Evolutionary conservation across 2,797 vertebrate species (phyloP).

Genomic region (Bufotes viridis): DNA sequence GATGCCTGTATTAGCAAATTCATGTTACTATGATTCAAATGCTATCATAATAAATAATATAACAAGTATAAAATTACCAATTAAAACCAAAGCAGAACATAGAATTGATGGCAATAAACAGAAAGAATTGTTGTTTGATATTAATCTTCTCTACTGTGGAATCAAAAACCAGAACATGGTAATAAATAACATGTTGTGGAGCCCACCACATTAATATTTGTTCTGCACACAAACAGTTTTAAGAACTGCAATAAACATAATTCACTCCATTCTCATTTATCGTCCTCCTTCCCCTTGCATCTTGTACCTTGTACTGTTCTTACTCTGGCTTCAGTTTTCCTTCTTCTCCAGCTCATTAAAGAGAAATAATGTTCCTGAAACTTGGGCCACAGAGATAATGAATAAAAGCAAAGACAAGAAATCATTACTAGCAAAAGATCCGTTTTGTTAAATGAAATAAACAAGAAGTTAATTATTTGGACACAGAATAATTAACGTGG

Average conservation of each 20-base stretch:
- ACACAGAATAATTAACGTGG: slow-evolving; percentile 72
- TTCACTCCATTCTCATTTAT: slow-evolving; percentile 36
- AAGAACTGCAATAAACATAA: slow-evolving; percentile 37
- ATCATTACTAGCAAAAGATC: slow-evolving; percentile 71
- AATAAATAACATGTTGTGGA: slow-evolving; percentile 13
- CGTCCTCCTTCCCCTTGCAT: not conserved
- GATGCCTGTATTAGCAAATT: not conserved
- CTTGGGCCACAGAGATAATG: slow-evolving; percentile 71
- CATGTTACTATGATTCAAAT: not conserved
- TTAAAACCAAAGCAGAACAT: not conserved
- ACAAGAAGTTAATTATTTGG: slow-evolving; percentile 74
- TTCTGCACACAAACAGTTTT: slow-evolving; percentile 24
- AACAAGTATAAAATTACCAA: slow-evolving; percentile 2
- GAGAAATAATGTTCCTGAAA: slow-evolving; percentile 68
- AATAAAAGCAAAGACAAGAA: slow-evolving; percentile 72
- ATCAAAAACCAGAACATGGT: not conserved
- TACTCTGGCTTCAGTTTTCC: not conserved
- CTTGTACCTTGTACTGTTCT: slow-evolving; percentile 7
- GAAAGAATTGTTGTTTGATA: not conserved
- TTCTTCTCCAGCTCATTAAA: slow-evolving; percentile 54
- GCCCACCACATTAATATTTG: slow-evolving; percentile 20
- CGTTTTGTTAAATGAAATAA: slow-evolving; percentile 71
- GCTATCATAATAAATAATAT: not conserved
- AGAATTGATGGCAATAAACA: not conserved
- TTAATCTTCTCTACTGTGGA: slow-evolving; percentile 2